Percentiles rank a stretch among this genome's conserved stretches.
phyloP scores from a whole-genome alignment of 2,113 vertebrate genomes.

The Phylloscopus whistleri region DNA sequence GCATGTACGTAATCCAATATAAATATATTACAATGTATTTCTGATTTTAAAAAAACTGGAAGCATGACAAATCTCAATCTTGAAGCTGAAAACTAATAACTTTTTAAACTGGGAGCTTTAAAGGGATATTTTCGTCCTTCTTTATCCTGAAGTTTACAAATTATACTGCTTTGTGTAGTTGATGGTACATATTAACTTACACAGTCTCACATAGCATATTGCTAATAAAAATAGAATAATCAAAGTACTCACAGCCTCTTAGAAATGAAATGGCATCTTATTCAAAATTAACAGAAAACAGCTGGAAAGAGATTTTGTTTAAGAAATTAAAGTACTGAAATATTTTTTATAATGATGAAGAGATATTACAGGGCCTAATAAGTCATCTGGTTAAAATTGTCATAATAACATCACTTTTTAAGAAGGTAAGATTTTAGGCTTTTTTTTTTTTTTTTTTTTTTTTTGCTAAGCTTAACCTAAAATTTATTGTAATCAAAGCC shows the following conservation, averaged over 20 bases:
- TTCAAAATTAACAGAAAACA: not conserved
- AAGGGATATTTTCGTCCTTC: not conserved
- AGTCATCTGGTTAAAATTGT: not conserved
- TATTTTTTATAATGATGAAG: not conserved
- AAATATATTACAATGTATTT: not conserved
- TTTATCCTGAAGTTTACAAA: not conserved
- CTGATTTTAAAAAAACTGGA: not conserved
- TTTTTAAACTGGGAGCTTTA: not conserved
- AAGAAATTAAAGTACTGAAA: not conserved
- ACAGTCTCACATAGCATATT: not conserved
- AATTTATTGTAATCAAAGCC: not conserved
- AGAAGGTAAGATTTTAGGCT: not conserved
- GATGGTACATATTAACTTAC: not conserved
- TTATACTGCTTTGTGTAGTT: not conserved
- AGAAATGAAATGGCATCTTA: not conserved
- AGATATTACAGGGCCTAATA: not conserved
- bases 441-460: not conserved
- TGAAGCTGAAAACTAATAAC: not conserved
- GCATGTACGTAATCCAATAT: not conserved
- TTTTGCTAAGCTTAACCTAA: not conserved
- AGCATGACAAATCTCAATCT: not conserved
- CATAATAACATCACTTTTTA: not conserved
- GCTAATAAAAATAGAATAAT: not conserved
- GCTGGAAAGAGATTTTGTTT: not conserved
- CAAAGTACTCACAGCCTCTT: not conserved